phyloP scores from a whole-genome alignment of 2,888 invertebrate species.

The Rosalia funebris region DNA sequence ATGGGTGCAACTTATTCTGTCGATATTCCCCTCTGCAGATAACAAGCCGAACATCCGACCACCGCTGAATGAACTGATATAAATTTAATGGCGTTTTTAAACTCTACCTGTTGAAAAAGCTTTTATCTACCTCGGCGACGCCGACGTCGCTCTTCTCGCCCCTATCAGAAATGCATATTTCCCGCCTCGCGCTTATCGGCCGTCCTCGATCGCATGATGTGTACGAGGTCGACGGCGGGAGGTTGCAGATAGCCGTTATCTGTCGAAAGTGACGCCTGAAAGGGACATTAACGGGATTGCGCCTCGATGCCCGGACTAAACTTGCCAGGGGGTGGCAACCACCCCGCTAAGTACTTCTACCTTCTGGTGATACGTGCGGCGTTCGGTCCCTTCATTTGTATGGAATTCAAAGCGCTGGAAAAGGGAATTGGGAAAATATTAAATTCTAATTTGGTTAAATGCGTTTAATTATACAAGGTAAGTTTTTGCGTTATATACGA shows the following conservation, averaged over 20 bases:
- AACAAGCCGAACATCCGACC: no score
- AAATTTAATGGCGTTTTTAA: no score
- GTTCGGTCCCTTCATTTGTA: not conserved
- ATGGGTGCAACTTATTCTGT: no score
- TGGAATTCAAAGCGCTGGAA: no score
- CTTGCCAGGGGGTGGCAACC: slow-evolving; percentile 17
- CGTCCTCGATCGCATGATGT: slow-evolving; percentile 42
- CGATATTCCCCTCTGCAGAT: no score
- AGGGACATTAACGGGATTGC: slow-evolving; percentile 54
- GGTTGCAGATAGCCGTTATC: slow-evolving; percentile 55
- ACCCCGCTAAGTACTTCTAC: slow-evolving; percentile 10
- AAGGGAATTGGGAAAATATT: no score
- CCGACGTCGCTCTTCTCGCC: not conserved
- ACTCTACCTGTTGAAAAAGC: not conserved
- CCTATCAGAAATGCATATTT: slow-evolving; percentile 1
- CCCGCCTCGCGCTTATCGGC: slow-evolving; percentile 27
- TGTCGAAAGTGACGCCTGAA: slow-evolving; percentile 53
- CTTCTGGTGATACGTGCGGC: slow-evolving; percentile 1
- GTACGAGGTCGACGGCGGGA: slow-evolving; percentile 41
- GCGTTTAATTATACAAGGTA: no score
- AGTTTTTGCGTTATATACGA: no score
- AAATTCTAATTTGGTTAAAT: no score
- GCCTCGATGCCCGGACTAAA: slow-evolving; percentile 39
- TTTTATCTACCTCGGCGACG: not conserved
- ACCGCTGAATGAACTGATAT: no score